Base-by-base conservation (phyloP, 1,140 invertebrate species). In the Dendroctonus ponderosae region DNA sequence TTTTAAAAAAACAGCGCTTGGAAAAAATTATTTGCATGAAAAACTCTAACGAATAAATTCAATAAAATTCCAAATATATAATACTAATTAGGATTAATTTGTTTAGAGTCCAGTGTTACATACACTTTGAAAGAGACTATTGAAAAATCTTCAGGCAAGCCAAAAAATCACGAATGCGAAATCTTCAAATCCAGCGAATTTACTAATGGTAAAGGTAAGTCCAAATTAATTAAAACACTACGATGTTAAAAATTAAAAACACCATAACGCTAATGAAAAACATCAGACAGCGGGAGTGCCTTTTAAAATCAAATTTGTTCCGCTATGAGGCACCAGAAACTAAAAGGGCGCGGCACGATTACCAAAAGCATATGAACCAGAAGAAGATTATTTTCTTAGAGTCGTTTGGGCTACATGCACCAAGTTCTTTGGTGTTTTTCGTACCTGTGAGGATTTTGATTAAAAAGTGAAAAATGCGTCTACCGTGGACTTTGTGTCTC, bases 271-370 rank as follows among this genome's bases (percentile, higher is more conserved):
- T 26, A 26, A 26, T 26, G 26, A 26, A 26, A 26, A 26, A 26
- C 26, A 26, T 26, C 26, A 26, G 26, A 26, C 26, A 26, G 26
- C 26, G 15, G 59, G 59, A 50, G 49, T 62, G 59, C 14, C 59
- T 42, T 43, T 41, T 46, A 62, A 38, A 43, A 54, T 48, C 50
- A 63, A 63, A 63, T 63, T 63, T 63, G 61, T 63, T 63, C 61
- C 61, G 61, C 61, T 37, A 59, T 7, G n/a, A 62, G 0, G n/a
- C 26, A 62, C 50, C 14, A 49, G 8, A 65, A 40, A 9, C 42
- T 6, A 52, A 14, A 50, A 50, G 62, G 62, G 62, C 49, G 62
- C 15, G 61, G 12, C 8, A 40, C 42, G 26, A 54, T 65, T 50
- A 50, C 44, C 38, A 49, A 58, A 65, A 50, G 53, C 41, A 39